phyloP scores from a whole-genome alignment of 2,888 invertebrate species.

The Melitaea athalia region DNA sequence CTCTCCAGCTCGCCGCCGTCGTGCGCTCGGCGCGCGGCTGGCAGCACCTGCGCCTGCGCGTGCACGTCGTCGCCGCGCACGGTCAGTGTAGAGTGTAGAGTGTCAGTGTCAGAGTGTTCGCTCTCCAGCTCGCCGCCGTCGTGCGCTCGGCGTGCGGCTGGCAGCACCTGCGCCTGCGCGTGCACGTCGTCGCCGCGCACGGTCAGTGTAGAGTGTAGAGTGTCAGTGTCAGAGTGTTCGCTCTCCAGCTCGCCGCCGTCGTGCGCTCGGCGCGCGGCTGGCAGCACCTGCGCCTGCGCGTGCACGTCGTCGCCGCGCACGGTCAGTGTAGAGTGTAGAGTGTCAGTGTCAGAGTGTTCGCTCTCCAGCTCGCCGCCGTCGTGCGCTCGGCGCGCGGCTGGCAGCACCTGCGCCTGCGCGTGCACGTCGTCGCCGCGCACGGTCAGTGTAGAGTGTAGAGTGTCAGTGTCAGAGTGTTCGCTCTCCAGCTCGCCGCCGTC shows the following conservation, averaged over 20 bases:
- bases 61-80: constrained; percentile 84
- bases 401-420: constrained; percentile 95
- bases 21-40: constrained; percentile 95
- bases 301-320: constrained; percentile 1
- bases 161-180: background rate
- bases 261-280: constrained; percentile 1
- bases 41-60: constrained; percentile 92
- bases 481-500: constrained; percentile 98
- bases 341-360: background rate
- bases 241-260: background rate
- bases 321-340: background rate
- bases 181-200: constrained; percentile 1
- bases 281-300: background rate
- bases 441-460: background rate
- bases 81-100: constrained; percentile 45
- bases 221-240: background rate
- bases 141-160: background rate
- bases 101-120: background rate
- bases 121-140: background rate
- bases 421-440: constrained; percentile 56
- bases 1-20: constrained; percentile 98
- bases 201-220: background rate
- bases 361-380: background rate
- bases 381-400: constrained; percentile 95
- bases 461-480: constrained; percentile 83